Evolutionary conservation across 2,113 vertebrate genomes (phyloP).

Genomic region (Dasypus novemcinctus): DNA sequence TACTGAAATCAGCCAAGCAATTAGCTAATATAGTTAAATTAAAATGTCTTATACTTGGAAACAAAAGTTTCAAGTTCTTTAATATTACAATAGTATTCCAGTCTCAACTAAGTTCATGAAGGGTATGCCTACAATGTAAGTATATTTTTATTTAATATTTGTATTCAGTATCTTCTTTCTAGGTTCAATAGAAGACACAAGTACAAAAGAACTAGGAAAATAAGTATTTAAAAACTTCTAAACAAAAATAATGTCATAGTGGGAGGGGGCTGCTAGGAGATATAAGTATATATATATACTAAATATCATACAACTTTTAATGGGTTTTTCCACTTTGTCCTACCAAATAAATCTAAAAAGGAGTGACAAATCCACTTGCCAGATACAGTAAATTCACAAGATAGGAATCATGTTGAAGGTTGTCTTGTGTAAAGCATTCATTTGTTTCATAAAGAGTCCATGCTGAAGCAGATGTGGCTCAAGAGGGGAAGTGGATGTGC

Average conservation of each 20-base stretch:
- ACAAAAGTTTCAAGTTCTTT: neutral
- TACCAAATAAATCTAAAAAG: slow-evolving; percentile 6
- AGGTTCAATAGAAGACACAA: neutral
- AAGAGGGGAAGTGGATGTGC: too few relatives aligned
- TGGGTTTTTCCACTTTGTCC: neutral
- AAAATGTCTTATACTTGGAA: slow-evolving; percentile 32
- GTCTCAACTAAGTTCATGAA: neutral
- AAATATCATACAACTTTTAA: neutral
- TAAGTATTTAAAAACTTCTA: neutral
- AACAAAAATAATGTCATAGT: neutral
- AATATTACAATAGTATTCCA: neutral
- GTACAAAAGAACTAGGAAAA: neutral
- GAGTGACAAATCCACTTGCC: neutral
- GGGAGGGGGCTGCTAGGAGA: neutral
- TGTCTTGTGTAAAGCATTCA: slow-evolving; percentile 9
- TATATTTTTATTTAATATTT: slow-evolving; percentile 39
- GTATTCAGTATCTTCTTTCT: neutral
- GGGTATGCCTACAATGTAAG: neutral
- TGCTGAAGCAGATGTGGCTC: neutral
- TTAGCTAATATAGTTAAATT: neutral
- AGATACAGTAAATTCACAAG: neutral
- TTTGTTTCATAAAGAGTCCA: slow-evolving; percentile 36
- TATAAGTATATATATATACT: neutral
- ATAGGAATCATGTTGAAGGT: neutral
- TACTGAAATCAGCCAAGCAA: neutral